Conservation (phyloP, 2,113 vertebrate species). For the Chaetodon trifascialis region DNA sequence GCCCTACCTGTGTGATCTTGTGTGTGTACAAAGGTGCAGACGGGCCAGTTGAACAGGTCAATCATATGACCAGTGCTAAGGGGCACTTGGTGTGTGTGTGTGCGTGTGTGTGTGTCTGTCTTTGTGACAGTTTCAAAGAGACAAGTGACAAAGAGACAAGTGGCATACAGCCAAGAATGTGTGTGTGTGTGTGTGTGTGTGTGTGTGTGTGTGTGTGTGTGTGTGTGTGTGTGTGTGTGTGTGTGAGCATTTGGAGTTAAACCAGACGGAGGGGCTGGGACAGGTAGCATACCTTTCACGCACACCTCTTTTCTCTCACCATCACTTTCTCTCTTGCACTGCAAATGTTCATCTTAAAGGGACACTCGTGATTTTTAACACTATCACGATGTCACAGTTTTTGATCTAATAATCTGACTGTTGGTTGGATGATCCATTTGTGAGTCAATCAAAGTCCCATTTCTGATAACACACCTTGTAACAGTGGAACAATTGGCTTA, state of each 20-base stretch:
- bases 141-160: conserved; percentile 72
- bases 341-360: conserved; percentile 2
- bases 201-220: background rate
- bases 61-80: conserved; percentile 79
- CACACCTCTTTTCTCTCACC: conserved; percentile 6
- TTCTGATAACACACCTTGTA: background rate
- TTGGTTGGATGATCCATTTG: background rate
- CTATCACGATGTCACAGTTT: too few species aligned
- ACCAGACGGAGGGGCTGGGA: conserved; percentile 18
- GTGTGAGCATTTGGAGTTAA: conserved; percentile 1
- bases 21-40: conserved; percentile 67
- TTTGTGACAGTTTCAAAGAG: conserved; percentile 73
- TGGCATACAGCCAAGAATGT: conserved; percentile 48
- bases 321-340: background rate
- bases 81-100: conserved; percentile 57
- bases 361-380: background rate
- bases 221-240: background rate
- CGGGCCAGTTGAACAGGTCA: conserved; percentile 85
- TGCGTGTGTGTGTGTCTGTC: conserved; percentile 33
- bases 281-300: conserved; percentile 27
- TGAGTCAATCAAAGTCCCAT: background rate
- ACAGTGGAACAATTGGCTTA: background rate
- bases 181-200: background rate
- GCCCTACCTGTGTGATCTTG: conserved; percentile 31
- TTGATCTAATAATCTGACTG: background rate